Conservation (phyloP, 2,797 vertebrate species). For the Smutsia temminckii region DNA sequence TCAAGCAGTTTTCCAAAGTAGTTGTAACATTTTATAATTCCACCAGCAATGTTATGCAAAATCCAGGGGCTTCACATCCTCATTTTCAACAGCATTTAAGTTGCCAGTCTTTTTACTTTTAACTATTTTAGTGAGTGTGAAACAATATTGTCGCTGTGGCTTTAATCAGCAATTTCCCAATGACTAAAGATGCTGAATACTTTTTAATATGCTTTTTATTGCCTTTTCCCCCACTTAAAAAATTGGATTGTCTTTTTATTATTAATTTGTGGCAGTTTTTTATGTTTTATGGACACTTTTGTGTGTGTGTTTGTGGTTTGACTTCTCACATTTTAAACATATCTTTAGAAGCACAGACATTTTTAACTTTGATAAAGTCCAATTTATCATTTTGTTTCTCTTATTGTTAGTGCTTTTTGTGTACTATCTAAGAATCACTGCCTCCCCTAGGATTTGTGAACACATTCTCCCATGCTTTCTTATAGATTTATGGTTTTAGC, state of each 20-base stretch:
- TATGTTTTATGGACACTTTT: not conserved
- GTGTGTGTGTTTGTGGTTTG: not conserved
- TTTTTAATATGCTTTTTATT: not conserved
- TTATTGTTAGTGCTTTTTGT: not conserved
- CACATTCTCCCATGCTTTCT: not conserved
- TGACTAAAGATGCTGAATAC: not conserved
- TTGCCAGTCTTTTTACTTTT: not conserved
- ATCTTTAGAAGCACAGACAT: not conserved
- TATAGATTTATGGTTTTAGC: not conserved
- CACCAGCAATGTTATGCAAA: not conserved
- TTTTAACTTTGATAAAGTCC: not conserved
- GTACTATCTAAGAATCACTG: not conserved
- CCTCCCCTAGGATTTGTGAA: not conserved
- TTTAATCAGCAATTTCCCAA: not conserved
- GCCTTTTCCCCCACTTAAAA: not conserved
- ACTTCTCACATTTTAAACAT: not conserved
- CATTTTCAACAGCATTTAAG: not conserved
- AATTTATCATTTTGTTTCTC: slow-evolving; percentile 1
- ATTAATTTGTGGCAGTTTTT: not conserved
- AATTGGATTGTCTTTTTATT: not conserved
- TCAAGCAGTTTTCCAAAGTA: not conserved
- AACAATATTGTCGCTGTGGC: not conserved
- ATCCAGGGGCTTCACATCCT: not conserved
- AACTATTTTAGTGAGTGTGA: not conserved
- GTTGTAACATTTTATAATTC: not conserved